These are phyloP conservation scores for Subanguina moxae DNA, from an alignment of 1,140 invertebrate species.

Conservation along the genomic window DNA sequence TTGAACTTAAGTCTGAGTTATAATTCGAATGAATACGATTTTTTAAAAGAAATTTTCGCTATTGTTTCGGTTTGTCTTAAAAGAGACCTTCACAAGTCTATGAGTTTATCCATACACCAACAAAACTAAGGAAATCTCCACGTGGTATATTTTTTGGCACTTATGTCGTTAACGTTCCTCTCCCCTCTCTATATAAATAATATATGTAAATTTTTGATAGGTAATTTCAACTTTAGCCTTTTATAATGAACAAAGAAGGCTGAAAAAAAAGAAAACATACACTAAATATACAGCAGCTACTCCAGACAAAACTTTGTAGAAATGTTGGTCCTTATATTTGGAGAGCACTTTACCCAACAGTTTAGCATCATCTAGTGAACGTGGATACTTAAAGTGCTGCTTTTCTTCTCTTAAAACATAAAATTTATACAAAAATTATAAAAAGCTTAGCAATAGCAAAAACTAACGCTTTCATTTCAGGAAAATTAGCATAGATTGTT, in stretches of 20 bases:
- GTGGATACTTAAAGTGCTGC: constrained; percentile 81
- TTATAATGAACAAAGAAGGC: constrained; percentile 2
- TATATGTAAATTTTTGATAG: too few species aligned
- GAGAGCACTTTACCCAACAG: constrained; percentile 82
- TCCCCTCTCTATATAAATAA: too few species aligned
- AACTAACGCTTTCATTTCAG: constrained; percentile 40
- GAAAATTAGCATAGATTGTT: constrained; percentile 35
- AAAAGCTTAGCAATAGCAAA: constrained; percentile 5
- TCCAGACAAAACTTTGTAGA: constrained; percentile 80
- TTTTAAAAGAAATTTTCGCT: too few species aligned
- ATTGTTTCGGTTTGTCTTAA: too few species aligned
- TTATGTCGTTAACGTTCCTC: too few species aligned
- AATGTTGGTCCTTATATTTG: constrained; percentile 89
- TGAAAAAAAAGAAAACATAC: constrained; percentile 65
- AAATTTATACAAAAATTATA: constrained; percentile 8
- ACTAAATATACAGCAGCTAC: constrained; percentile 91
- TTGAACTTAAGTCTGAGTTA: too few species aligned
- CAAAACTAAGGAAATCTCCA: too few species aligned
- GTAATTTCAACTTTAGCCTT: too few species aligned
- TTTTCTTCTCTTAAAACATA: constrained; percentile 72
- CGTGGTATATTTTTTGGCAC: too few species aligned
- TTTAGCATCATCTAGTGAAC: constrained; percentile 92
- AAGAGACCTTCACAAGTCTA: too few species aligned
- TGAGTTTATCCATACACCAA: too few species aligned
- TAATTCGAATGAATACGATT: too few species aligned